Percentiles rank a stretch among this genome's conserved stretches.
Evolutionary conservation across 2,113 vertebrate genomes (phyloP).

Genomic region (Mesoclemmys tuberculata): DNA sequence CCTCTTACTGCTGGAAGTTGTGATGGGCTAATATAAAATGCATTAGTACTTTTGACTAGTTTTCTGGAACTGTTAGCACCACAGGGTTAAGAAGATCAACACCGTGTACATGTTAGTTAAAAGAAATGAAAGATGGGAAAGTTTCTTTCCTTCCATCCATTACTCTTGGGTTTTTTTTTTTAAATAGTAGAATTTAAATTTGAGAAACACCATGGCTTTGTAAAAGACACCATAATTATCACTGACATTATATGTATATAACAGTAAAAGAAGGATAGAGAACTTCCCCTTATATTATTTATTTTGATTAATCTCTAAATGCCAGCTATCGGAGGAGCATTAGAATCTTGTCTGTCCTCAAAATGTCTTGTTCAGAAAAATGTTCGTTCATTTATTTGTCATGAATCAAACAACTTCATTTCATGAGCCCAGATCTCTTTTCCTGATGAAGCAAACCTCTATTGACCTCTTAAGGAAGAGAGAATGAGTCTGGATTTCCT

Average conservation of each 20-base stretch:
- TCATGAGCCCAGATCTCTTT: neutral
- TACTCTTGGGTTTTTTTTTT: neutral
- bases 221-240: neutral
- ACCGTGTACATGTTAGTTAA: neutral
- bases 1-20: neutral
- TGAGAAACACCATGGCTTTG: neutral
- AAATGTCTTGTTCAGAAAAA: neutral
- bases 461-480: neutral
- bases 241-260: fast-evolving
- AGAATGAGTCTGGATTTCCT: neutral
- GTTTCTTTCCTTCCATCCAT: fast-evolving
- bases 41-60: neutral
- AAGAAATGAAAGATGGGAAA: neutral
- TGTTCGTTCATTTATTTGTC: neutral
- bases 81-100: neutral
- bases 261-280: neutral
- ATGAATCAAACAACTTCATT: neutral
- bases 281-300: neutral
- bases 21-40: neutral
- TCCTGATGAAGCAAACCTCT: neutral
- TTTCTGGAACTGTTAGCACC: neutral
- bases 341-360: neutral
- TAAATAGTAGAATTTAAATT: neutral
- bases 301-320: neutral
- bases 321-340: neutral